Base-by-base conservation (phyloP, 23 tunicate species). In the Phallusia fumigata region DNA sequence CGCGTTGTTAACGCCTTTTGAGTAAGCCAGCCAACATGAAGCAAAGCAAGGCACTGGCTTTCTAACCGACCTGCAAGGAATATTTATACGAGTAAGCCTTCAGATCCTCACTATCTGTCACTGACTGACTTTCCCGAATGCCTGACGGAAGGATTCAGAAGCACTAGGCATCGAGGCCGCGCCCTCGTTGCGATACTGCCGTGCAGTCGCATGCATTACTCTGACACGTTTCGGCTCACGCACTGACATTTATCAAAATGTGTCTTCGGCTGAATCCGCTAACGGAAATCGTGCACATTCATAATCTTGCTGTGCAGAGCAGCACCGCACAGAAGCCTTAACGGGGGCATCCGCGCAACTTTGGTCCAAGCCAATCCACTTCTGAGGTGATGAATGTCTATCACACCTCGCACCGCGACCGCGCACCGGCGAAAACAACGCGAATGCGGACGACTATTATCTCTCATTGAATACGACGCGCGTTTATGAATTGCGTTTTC, bases 401-500 rank as follows among this genome's bases (percentile, higher is more conserved):
- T 11, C 22, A 33, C 35, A 74, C 77, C 77, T 35, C 77, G 40
- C 77, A 0, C 45, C 77, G 15, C 26, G 6, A 19, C 22, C 53
- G 50, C 53, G 80, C 28, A 16, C 53, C 49, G 19, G 53, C 52
- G 52, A 77, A 77, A 36, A 34, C 52, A 40, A 77, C 44, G 50
- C 47, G 16, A n/a, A 77, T 22, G 80, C 80, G 33, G 80, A 40
- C 73, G 83, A 32, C 51, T 80, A 74, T 32, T 74, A 35, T 33
- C 44, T 74, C 45, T 33, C 78, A 74, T 35, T 52, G 36, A 31
- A 35, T 52, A 32, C 81, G 33, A 28, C 22, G 32, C 53, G 81
- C 53, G 83, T 32, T 80, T n/a, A 80, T 77, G 80, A 80, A 52
- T 80, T 32, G 36, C 65, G 65, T 31, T 80, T 80, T 80, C 83